Base-by-base conservation (phyloP, 2,888 invertebrate species). In the Xylota segnis region DNA sequence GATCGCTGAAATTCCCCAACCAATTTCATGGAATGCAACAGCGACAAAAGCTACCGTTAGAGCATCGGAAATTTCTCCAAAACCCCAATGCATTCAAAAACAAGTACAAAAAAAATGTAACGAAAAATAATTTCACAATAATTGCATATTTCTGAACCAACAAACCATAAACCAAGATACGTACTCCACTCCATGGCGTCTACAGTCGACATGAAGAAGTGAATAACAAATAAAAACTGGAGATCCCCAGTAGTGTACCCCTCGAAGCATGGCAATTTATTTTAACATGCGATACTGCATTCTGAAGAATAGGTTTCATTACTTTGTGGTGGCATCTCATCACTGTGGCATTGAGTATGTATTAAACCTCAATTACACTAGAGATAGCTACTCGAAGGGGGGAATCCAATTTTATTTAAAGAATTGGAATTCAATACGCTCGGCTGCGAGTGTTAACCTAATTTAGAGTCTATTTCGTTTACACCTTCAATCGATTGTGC, bases 361-460 rank as follows among this genome's bases (percentile, higher is more conserved):
- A 6, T 43, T n/a, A n/a, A 14, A 43, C 14, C 14, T 14, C 43
- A 14, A 43, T 43, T 43, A 43, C 43, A 43, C 14, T 43, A 43
- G 14, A 43, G 43, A 43, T n/a, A 6, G 43, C 43, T 43, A 5
- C 6, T 43, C 43, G 14, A 9, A 0, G 4, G 14, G 14, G 4
- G 14, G 14, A 43, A 43, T 43, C 10, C 23, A 50, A 50, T 50
- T 50, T 23, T 10, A 23, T 50, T 23, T 23, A 23, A 50, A 50
- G 23, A 50, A 23, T 50, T 50, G 18, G 12, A 50, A 50, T 50
- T 50, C 50, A 50, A 50, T 50, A 72, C 59, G 61, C 59, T 72
- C 40, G 40, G 61, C 52, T 61, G 61, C 12, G 50, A 50, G 50
- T 50, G 50, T 72, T 61, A 52, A 61, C 37, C 75, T 56, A 75